Conservation (phyloP, 2,888 invertebrate genomes). For the Aphodius granarius region DNA sequence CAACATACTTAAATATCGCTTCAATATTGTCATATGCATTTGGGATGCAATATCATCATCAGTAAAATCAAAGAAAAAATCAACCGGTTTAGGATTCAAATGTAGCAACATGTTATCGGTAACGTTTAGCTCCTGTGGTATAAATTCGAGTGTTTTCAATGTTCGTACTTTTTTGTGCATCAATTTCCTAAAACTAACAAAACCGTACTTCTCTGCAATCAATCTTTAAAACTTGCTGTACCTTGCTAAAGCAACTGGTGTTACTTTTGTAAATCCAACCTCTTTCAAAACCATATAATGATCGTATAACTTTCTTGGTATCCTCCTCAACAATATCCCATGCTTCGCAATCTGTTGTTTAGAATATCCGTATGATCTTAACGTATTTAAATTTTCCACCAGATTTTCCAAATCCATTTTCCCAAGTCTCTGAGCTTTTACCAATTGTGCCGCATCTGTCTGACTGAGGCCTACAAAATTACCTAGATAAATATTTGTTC, state of each 20-base stretch:
- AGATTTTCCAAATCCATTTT: constrained; percentile 24
- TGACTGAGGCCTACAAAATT: background rate
- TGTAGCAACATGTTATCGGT: constrained; percentile 45
- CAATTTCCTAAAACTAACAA: constrained; percentile 45
- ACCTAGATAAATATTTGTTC: background rate
- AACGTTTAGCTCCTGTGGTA: constrained; percentile 52
- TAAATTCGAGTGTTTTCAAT: constrained; percentile 50
- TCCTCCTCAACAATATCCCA: constrained; percentile 61
- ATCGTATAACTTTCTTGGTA: constrained; percentile 61
- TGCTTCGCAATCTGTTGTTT: constrained; percentile 58
- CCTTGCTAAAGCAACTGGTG: constrained; percentile 38
- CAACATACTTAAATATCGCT: constrained; percentile 45
- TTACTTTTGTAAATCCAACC: constrained; percentile 58
- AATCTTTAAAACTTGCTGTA: constrained; percentile 48
- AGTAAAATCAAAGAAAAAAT: constrained; percentile 31
- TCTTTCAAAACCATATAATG: constrained; percentile 64
- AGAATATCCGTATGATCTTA: constrained; percentile 28
- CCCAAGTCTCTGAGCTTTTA: background rate
- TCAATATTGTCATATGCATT: constrained; percentile 42
- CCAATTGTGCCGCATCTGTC: background rate
- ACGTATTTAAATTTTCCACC: constrained; percentile 28
- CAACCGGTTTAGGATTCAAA: constrained; percentile 38
- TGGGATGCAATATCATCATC: constrained; percentile 43
- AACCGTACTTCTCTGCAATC: constrained; percentile 45
- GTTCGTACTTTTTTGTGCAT: constrained; percentile 47